Evolutionary conservation across 2,113 vertebrate species (phyloP), one percentile per base, ranked within the genome.

Genomic region (Acrocephalus kingi): DNA sequence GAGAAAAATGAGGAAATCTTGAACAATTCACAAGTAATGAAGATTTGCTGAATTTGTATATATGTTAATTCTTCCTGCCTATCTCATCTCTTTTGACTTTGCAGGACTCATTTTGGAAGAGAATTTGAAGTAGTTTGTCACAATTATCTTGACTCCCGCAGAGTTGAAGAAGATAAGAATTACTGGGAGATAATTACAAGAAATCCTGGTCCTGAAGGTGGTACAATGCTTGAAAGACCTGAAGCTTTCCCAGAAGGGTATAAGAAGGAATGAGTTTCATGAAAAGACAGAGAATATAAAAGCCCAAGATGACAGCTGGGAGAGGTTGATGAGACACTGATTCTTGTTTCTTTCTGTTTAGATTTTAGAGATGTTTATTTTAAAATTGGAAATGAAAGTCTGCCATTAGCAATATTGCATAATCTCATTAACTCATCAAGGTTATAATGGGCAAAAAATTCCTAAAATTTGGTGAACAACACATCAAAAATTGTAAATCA

Each of bases 41-140:
- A 88, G 43, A 48, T 69, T 48, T 90, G 24, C 33, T 82, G 55
- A 48, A 63, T 88, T 86, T 74, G 3, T 25, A 13, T 39, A 3
- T 19, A 2, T 79, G 37, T 51, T 49, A 21, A 78, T 80, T 83
- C 41, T 28, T 17, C 5, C 8, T 61, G 19, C 31, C 20, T 27
- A 49, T 49, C 10, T 4, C 22, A 6, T 61, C 46, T 61, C 49
- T 19, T 25, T 72, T 98, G n/a, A 91, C 41, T 67, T 77, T 91
- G 35, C 97, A 99, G 99, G 96, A 98, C 98, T 69, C 92, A 87
- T 16, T 99, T 98, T 85, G 99, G 99, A 85, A 98, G 97, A 84
- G 99, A 99, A 93, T 98, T 95, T 31, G 99, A 99, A 95, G 97
- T 99, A 9, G 96, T 97, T 2, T 98, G 98, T 77, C 98, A 99